Percentiles rank a stretch among this genome's conserved stretches.
phyloP scores from a whole-genome alignment of 2,888 invertebrate genomes.

The Eutolmus rufibarbis region DNA sequence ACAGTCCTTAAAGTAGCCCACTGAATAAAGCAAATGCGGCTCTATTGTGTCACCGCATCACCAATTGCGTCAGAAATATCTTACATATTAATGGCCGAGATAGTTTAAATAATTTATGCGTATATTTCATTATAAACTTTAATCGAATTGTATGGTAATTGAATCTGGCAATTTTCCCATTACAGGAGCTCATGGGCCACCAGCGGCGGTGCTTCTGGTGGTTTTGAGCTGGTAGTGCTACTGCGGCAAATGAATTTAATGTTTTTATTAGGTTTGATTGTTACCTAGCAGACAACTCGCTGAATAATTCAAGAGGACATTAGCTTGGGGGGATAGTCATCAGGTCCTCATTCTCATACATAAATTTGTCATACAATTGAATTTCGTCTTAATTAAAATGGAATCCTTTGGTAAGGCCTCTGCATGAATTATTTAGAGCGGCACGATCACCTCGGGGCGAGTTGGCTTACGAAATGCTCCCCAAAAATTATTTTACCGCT shows the following conservation, averaged over 20 bases:
- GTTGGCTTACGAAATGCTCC: neutral
- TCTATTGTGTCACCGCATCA: neutral
- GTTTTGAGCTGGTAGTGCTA: neutral
- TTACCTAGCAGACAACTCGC: slow-evolving; percentile 21
- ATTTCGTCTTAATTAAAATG: slow-evolving; percentile 42
- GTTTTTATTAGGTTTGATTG: slow-evolving; percentile 8
- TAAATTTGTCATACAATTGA: slow-evolving; percentile 43
- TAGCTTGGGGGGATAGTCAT: slow-evolving; percentile 6
- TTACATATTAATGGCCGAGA: neutral
- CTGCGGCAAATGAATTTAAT: slow-evolving; percentile 9
- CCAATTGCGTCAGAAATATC: neutral
- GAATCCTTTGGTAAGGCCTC: slow-evolving; percentile 43
- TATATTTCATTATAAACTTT: neutral
- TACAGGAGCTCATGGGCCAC: neutral
- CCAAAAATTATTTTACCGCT: neutral
- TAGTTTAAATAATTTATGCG: neutral
- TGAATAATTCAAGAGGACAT: slow-evolving; percentile 20
- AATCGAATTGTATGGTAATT: neutral
- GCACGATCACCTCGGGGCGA: neutral
- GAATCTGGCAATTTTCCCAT: neutral
- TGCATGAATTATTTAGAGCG: slow-evolving; percentile 42
- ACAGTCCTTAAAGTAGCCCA: neutral
- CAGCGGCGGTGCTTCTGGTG: neutral
- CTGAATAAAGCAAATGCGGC: neutral
- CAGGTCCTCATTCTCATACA: slow-evolving; percentile 10